phyloP scores from a whole-genome alignment of 2,888 invertebrate genomes.

The Phania funesta region DNA sequence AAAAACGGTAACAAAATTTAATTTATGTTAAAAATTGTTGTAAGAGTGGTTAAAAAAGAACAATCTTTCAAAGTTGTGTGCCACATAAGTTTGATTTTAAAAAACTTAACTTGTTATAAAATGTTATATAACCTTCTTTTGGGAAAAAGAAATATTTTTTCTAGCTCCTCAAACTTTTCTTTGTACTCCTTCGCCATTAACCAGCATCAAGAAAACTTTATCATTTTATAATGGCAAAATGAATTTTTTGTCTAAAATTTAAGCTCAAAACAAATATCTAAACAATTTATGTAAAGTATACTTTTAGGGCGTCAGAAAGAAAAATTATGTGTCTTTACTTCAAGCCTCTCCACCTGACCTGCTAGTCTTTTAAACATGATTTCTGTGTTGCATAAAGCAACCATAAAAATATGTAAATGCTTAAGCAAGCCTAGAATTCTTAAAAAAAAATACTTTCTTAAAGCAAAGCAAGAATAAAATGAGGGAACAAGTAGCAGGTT shows the following conservation, averaged over 20 bases:
- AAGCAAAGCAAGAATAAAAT: neutral
- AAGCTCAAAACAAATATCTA: neutral
- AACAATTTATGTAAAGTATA: slow-evolving; percentile 2
- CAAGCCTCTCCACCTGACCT: neutral
- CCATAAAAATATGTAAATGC: neutral
- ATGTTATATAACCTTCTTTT: too few species aligned
- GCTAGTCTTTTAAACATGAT: neutral
- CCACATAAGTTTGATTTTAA: too few species aligned
- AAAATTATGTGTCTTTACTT: neutral
- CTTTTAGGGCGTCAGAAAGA: neutral
- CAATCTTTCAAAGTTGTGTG: too few species aligned
- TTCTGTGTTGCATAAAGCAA: slow-evolving; percentile 1
- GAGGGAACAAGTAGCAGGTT: neutral
- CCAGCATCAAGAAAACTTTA: neutral
- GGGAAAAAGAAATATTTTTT: too few species aligned
- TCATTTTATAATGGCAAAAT: neutral
- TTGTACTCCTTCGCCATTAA: too few species aligned
- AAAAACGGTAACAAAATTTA: too few species aligned
- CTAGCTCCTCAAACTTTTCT: too few species aligned
- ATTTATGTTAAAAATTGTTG: too few species aligned
- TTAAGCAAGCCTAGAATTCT: slow-evolving; percentile 27
- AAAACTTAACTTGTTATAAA: too few species aligned
- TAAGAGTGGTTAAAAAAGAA: too few species aligned
- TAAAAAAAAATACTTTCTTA: slow-evolving; percentile 12
- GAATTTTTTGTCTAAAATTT: neutral